Percentiles rank a stretch among this genome's conserved stretches.
These are phyloP conservation scores for Strix aluco DNA, from an alignment of 2,113 vertebrate species.

Conservation along the genomic window DNA sequence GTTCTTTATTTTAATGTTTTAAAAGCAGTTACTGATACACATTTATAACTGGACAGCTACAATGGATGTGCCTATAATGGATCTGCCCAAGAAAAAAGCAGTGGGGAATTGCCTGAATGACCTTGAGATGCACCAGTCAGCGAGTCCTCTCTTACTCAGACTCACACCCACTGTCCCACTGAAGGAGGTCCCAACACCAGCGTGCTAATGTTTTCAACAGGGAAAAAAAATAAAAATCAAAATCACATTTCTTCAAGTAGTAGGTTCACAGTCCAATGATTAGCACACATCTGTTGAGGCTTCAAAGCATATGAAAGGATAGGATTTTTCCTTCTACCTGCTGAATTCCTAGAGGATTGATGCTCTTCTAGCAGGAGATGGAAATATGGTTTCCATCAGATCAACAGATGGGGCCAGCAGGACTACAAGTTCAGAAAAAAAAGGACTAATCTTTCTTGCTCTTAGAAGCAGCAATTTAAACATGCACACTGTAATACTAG, in stretches of 20 bases:
- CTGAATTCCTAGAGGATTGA: background rate
- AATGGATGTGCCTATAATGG: background rate
- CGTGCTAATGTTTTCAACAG: background rate
- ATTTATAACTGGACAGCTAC: background rate
- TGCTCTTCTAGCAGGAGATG: background rate
- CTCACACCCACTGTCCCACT: background rate
- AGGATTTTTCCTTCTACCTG: background rate
- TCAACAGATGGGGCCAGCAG: background rate
- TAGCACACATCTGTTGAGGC: background rate
- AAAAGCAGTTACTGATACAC: background rate
- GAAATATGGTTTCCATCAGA: background rate
- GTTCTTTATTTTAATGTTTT: background rate
- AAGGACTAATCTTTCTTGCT: background rate
- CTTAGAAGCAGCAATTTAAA: background rate
- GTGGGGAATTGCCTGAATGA: background rate
- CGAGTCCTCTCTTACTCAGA: background rate
- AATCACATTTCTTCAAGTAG: background rate
- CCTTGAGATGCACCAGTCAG: background rate
- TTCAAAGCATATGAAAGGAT: background rate
- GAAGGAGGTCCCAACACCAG: background rate
- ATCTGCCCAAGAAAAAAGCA: background rate
- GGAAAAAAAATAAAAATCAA: background rate
- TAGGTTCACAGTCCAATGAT: background rate
- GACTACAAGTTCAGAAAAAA: background rate
- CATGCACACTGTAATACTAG: background rate